Percentiles rank a stretch among this genome's conserved stretches.
Evolutionary conservation across 2,888 invertebrate species (phyloP).

Genomic region (Agonum fuliginosum): DNA sequence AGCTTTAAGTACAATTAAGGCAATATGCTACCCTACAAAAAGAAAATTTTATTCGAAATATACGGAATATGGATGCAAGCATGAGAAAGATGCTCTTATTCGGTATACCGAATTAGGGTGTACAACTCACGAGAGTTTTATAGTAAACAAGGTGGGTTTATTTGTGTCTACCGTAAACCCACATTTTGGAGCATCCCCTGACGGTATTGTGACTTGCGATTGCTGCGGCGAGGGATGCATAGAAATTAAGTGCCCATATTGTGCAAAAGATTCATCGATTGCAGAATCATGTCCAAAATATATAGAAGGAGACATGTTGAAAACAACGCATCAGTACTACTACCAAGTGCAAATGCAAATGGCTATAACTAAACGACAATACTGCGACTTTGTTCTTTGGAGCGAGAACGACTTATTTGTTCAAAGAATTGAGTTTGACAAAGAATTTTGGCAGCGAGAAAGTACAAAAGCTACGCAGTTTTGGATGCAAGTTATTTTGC

Average conservation of each 20-base stretch:
- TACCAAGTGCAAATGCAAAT: conserved; percentile 11
- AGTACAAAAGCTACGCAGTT: neutral
- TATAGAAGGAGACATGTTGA: neutral
- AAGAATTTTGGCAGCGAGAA: neutral
- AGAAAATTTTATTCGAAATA: neutral
- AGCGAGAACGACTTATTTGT: neutral
- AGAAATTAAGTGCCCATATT: conserved; percentile 19
- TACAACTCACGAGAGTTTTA: neutral
- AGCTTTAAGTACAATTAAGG: neutral
- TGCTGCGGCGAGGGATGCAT: conserved; percentile 16
- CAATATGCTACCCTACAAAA: neutral
- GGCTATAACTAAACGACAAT: neutral
- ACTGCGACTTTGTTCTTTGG: conserved; percentile 18
- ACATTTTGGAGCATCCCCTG: conserved; percentile 9
- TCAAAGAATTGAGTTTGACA: neutral
- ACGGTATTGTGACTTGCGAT: neutral
- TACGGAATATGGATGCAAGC: neutral
- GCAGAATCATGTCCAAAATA: neutral
- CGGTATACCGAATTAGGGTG: neutral
- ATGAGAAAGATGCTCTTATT: neutral
- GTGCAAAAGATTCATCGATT: neutral
- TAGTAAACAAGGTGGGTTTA: neutral
- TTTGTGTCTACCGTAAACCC: neutral
- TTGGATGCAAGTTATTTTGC: neutral
- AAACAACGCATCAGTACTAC: neutral